Percentiles rank a stretch among this genome's conserved stretches.
These are phyloP conservation scores for Aphyosemion australe DNA, from an alignment of 2,113 vertebrate genomes.

Conservation along the genomic window DNA sequence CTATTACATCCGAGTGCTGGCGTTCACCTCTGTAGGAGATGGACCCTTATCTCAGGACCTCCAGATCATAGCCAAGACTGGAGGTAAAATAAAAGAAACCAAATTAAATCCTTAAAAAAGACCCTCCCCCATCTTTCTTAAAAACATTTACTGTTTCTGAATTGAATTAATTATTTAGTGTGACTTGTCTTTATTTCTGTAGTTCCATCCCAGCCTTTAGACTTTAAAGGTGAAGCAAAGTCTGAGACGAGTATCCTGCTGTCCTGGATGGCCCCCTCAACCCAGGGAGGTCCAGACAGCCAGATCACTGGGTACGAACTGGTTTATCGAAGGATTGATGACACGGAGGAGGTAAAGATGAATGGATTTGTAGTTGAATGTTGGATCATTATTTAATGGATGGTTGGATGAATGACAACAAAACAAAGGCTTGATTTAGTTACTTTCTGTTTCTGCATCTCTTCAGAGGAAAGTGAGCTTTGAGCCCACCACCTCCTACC, in stretches of 20 bases:
- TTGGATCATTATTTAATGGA: background rate
- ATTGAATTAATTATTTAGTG: background rate
- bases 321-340: slow-evolving; percentile 89
- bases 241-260: slow-evolving; percentile 96
- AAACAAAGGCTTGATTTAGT: background rate
- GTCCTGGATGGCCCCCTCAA: slow-evolving; percentile 92
- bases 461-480: slow-evolving; percentile 87
- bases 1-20: slow-evolving; percentile 95
- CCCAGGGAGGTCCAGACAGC: slow-evolving; percentile 85
- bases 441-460: background rate
- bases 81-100: slow-evolving; percentile 73
- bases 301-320: slow-evolving; percentile 94
- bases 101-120: background rate
- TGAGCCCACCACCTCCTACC: slow-evolving; percentile 88
- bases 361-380: background rate
- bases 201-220: slow-evolving; percentile 97
- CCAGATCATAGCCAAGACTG: slow-evolving; percentile 98
- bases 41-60: slow-evolving; percentile 96
- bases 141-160: background rate
- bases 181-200: background rate
- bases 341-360: slow-evolving; percentile 87
- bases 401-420: slow-evolving; percentile 2
- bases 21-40: slow-evolving; percentile 97
- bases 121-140: background rate
- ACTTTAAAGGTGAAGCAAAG: slow-evolving; percentile 95